A percentile compares a stretch with the other conserved stretches of the same genome.
Evolutionary conservation across 2,888 invertebrate genomes (phyloP).

Genomic region (Meta bourneti): DNA sequence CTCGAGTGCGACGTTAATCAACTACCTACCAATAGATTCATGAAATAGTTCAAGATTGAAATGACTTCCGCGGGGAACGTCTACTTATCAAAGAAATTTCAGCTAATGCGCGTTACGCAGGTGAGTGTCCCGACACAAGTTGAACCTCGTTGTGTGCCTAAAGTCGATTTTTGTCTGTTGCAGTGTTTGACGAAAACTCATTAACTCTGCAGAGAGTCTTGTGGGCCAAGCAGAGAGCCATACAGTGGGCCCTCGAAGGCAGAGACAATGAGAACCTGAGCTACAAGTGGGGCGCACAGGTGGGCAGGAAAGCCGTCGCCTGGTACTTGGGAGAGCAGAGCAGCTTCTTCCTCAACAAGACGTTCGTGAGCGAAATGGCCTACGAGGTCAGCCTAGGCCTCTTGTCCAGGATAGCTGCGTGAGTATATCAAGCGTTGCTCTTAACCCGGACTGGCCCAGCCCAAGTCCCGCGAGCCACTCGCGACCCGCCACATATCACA

Average conservation of each 20-base stretch:
- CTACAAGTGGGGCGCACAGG: background rate
- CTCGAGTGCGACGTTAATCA: no score
- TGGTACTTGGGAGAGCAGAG: background rate
- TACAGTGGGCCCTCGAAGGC: background rate
- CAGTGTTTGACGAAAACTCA: background rate
- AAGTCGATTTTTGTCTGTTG: background rate
- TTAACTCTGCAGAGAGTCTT: background rate
- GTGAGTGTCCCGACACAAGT: no score
- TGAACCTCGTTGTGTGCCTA: background rate
- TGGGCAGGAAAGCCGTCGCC: conserved; percentile 3
- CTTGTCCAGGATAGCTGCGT: conserved; percentile 28
- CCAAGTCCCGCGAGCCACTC: no score
- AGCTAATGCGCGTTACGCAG: background rate
- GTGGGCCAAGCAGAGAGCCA: background rate
- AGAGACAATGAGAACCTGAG: background rate
- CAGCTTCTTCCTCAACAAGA: background rate
- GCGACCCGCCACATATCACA: no score
- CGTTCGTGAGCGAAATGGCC: background rate
- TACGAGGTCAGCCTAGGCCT: conserved; percentile 17
- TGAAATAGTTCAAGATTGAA: no score
- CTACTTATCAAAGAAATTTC: no score
- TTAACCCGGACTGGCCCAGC: no score
- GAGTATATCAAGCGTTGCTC: background rate
- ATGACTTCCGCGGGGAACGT: no score
- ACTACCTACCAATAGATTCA: no score